Evolutionary conservation across 2,797 vertebrate genomes (phyloP), one percentile per base, ranked within the genome.

Genomic region (Tragopan temminckii): DNA sequence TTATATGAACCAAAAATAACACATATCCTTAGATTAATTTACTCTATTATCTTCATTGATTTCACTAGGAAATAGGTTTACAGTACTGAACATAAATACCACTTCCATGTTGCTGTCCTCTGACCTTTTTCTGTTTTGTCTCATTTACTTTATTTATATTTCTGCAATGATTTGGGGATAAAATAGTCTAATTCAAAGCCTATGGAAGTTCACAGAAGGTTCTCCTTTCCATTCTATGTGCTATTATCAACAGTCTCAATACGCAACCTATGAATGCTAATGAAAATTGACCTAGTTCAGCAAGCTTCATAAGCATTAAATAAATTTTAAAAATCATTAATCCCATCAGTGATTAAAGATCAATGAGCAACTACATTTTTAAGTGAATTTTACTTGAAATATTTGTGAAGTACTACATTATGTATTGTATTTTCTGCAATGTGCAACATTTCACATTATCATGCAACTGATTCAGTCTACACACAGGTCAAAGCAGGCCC

Each of bases 401-500:
- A 18, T 17, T 2, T 48, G 8, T 23, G 25, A 70, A 79, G 10
- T 40, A 74, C 31, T 46, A 31, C 27, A 55, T 9, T 40, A 19
- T 2, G 1, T 35, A 9, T 48, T 58, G 38, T 35, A 35, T 86
- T 42, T 75, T 86, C 27, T 43, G 27, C 14, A 35, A 19, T 4
- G 16, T 46, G 16, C 19, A 55, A 66, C 38, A n/a, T 5, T 61
- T 15, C n/a, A 78, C 16, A 23, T 4, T 29, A n/a, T 11, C 13
- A 62, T 16, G 15, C 23, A 61, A 35, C 7, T 31, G 17, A 11
- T n/a, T 69, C 25, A 38, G 10, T 25, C 25, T 2, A 1, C 21
- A 50, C 0, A 0, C 0, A 0, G 6, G 6, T n/a, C 40, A 77
- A 16, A 67, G 8, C 23, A 35, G 2, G 3, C 8, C 3, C 18